Percentiles rank a stretch among this genome's conserved stretches.
Evolutionary conservation across 2,888 invertebrate species (phyloP).

Genomic region (Caenorhabditis wallacei): DNA sequence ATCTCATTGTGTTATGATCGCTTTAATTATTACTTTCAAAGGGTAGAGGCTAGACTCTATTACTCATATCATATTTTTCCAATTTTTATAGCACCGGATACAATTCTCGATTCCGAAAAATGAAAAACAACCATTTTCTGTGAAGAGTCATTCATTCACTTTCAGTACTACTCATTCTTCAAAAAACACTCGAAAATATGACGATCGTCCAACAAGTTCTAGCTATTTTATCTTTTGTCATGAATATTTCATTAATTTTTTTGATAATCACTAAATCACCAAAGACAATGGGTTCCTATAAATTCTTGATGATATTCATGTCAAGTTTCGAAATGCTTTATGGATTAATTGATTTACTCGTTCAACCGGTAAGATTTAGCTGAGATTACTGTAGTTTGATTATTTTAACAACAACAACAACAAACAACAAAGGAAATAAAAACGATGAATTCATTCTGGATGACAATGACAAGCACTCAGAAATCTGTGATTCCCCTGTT

Average conservation of each 20-base stretch:
- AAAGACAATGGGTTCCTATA: constrained; percentile 27
- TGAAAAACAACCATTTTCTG: too few relatives aligned
- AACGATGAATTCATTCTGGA: constrained; percentile 1
- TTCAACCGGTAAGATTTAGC: constrained; percentile 22
- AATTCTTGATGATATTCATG: constrained; percentile 45
- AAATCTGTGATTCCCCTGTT: not conserved
- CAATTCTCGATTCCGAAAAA: too few relatives aligned
- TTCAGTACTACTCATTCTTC: not conserved
- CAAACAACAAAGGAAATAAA: constrained; percentile 24
- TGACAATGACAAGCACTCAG: not conserved
- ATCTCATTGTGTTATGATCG: too few relatives aligned
- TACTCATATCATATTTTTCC: too few relatives aligned
- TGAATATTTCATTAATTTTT: constrained; percentile 1
- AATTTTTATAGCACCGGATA: too few relatives aligned
- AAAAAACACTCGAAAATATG: not conserved
- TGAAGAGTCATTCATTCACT: not conserved
- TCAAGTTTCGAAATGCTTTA: constrained; percentile 30
- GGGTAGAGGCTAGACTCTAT: too few relatives aligned
- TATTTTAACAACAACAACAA: too few relatives aligned
- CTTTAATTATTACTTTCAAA: too few relatives aligned
- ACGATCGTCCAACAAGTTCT: constrained; percentile 4
- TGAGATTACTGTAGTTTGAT: not conserved
- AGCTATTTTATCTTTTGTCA: constrained; percentile 2
- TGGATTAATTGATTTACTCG: constrained; percentile 15
- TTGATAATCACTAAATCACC: constrained; percentile 27